Evolutionary conservation across 2,797 vertebrate genomes (phyloP), one percentile per base, ranked within the genome.

Genomic region (Mormyrops boulengeri): DNA sequence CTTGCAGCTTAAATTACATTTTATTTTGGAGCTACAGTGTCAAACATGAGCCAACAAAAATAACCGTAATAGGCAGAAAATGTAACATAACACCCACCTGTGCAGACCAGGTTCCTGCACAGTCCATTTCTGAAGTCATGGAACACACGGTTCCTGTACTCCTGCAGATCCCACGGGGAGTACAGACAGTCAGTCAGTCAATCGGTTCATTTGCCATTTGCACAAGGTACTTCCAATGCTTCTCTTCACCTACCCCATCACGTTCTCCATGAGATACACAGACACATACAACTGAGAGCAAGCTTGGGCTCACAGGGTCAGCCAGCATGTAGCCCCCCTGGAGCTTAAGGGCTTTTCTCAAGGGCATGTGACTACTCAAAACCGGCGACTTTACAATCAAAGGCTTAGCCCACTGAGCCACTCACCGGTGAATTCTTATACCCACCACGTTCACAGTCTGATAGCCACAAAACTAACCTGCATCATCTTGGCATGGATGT

Each of bases 401-500:
- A 69, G 26, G 62, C 11, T 34, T 69, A 69, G 26, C 62, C 22
- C 62, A 69, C 60, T 3, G 60, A 66, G n/a, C 60, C 22, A 66
- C 22, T 26, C 60, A 66, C 60, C 9, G 1, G 60, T 66, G 22
- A 66, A 26, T 66, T 22, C 44, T 50, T 30, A 49, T 12, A n/a
- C 84, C 26, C 19, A 0, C 26, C 85, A 52, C 2, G 2, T 41
- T 49, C 55, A 0, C 22, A 14, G 49, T 89, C 53, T 14, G 17
- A 52, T n/a, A n/a, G 5, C 19, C 14, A 3, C 66, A 0, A 30
- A 0, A 73, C 92, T 92, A 52, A 97, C 96, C 96, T 97, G 96
- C 96, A 96, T 97, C 96, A 97, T 97, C 94, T 96, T 97, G 85
- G 96, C 96, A 30, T 97, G 96, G 85, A 97, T 97, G 93, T 97